Evolutionary conservation across 2,888 invertebrate species (phyloP).

Genomic region (Parnassius mnemosyne): DNA sequence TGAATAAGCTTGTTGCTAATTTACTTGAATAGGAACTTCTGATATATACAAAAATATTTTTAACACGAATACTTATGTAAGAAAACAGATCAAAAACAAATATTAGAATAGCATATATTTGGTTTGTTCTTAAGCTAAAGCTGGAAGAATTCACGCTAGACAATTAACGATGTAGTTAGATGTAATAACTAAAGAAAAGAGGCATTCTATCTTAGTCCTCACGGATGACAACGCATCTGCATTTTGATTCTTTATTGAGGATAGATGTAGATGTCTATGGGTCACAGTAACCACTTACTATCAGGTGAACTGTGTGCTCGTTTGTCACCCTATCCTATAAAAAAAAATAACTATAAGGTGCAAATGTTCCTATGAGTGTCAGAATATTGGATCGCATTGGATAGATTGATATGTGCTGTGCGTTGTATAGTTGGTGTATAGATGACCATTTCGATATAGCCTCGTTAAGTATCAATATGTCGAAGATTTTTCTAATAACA

Average conservation of each 20-base stretch:
- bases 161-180: conserved; percentile 25
- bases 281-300: too few species aligned
- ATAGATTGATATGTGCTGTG: conserved; percentile 26
- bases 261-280: too few species aligned
- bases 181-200: conserved; percentile 22
- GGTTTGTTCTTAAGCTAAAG: neutral
- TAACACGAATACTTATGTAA: too few species aligned
- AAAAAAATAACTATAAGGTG: conserved; percentile 52
- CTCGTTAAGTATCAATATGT: conserved; percentile 63
- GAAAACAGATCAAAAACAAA: too few species aligned
- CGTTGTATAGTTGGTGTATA: conserved; percentile 47
- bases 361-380: conserved; percentile 79
- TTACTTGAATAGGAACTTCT: too few species aligned
- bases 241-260: too few species aligned
- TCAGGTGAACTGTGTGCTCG: too few species aligned
- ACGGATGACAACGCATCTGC: too few species aligned
- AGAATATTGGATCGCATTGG: conserved; percentile 35
- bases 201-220: too few species aligned
- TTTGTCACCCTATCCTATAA: too few species aligned
- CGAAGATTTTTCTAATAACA: conserved; percentile 73
- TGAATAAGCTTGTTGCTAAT: too few species aligned
- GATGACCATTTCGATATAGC: conserved; percentile 63
- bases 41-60: too few species aligned
- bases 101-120: neutral
- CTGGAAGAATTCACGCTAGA: conserved; percentile 9